Conservation (phyloP, 1,140 invertebrate species). For the Hycleus cichorii region DNA sequence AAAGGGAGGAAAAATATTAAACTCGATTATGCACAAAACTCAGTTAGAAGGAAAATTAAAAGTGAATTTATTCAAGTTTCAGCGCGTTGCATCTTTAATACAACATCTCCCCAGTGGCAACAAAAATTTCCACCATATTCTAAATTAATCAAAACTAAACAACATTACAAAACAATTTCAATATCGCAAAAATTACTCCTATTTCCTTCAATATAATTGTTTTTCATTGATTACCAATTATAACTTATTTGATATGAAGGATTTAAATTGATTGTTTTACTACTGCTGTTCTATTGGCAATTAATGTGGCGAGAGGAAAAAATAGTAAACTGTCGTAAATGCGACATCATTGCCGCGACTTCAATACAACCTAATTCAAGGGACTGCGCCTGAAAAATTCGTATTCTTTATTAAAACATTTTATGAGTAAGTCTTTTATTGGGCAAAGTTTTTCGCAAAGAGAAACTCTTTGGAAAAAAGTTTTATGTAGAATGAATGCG, state of each 20-base stretch:
- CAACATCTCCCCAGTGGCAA: slow-evolving; percentile 2
- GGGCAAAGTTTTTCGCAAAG: slow-evolving; percentile 17
- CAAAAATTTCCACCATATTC: neutral
- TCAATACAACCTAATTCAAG: slow-evolving; percentile 26
- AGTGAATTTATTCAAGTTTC: slow-evolving; percentile 21
- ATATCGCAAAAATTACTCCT: too few relatives aligned
- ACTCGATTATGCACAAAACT: slow-evolving; percentile 19
- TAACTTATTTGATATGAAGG: too few relatives aligned
- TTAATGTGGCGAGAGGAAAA: slow-evolving; percentile 19
- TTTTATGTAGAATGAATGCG: slow-evolving; percentile 19
- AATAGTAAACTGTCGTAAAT: slow-evolving; percentile 21
- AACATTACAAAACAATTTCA: too few relatives aligned
- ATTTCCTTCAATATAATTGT: neutral
- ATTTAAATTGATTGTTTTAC: too few relatives aligned
- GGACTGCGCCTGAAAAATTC: slow-evolving; percentile 17
- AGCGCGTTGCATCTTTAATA: slow-evolving; percentile 18
- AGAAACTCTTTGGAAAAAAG: slow-evolving; percentile 21
- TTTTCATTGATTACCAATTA: too few relatives aligned
- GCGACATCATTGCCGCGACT: slow-evolving; percentile 9
- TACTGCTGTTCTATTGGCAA: slow-evolving; percentile 1
- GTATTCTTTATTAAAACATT: slow-evolving; percentile 22
- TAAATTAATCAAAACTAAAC: too few relatives aligned
- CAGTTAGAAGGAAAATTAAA: slow-evolving; percentile 19
- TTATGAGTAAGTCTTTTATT: slow-evolving; percentile 26
- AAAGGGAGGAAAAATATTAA: slow-evolving; percentile 5